These are phyloP conservation scores for Dipodomys ordii DNA, from an alignment of 2,113 vertebrate species.

Conservation along the genomic window DNA sequence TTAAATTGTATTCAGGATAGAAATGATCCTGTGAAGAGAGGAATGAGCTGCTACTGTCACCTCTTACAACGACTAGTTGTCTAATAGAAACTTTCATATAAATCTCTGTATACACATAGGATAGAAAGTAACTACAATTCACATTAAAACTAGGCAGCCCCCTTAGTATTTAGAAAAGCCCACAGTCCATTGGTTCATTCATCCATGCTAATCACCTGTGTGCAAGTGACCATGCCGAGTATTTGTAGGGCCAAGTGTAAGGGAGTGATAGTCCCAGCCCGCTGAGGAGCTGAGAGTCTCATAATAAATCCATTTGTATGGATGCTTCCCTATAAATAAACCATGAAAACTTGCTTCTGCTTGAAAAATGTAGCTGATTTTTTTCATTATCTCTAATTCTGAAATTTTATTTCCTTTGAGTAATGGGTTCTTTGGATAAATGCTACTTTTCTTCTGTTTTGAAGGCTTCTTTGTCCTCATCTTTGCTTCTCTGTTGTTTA, in stretches of 20 bases:
- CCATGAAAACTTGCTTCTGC: neutral
- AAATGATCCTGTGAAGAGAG: constrained; percentile 28
- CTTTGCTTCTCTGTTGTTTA: neutral
- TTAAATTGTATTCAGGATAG: constrained; percentile 54
- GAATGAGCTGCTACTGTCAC: constrained; percentile 51
- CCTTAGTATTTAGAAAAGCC: constrained; percentile 59
- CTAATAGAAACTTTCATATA: constrained; percentile 47
- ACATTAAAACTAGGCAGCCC: neutral
- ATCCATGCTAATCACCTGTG: neutral
- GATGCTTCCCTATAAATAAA: constrained; percentile 32
- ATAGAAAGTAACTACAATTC: neutral
- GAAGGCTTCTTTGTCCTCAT: neutral
- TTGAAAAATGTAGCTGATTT: neutral
- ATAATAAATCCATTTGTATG: constrained; percentile 9
- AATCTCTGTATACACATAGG: neutral
- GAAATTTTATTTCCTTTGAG: neutral
- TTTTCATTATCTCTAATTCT: constrained; percentile 2
- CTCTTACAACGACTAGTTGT: neutral
- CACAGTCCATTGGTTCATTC: neutral
- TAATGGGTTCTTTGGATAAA: neutral
- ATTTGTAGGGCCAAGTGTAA: neutral
- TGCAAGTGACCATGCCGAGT: neutral
- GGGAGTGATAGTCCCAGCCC: neutral
- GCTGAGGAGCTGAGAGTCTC: neutral
- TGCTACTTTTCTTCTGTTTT: neutral